Evolutionary conservation across 2,113 vertebrate genomes (phyloP), one percentile per base, ranked within the genome.

Genomic region (Triplophysa dalaica): DNA sequence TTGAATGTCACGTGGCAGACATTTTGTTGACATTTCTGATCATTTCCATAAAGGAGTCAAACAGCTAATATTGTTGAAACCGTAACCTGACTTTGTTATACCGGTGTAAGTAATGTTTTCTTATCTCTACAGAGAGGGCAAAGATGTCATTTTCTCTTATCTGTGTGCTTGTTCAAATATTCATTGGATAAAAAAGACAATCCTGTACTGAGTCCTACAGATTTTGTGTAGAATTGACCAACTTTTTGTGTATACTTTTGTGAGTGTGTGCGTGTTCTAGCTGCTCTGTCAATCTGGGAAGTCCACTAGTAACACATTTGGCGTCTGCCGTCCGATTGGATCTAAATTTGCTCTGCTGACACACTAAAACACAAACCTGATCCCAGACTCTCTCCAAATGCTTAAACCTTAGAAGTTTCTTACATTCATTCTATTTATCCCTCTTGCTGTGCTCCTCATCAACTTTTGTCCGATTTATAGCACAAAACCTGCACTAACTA

Each of bases 201-300:
- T 29, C 29, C 3, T 4, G 4, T 29, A 29, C 29, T 29, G 29
- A 67, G 7, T 14, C 21, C 11, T 12, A 22, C 4, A 61, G 7
- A 82, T 50, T 29, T 62, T 60, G 38, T 56, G 33, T 70, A 48
- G 65, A 69, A n/a, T 60, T 61, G 21, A 4, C 14, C 50, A 67
- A 54, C 21, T 21, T 58, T 60, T 61, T 8, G 10, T 64, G 16
- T 56, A 43, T 52, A 75, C 48, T 70, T 56, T 19, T 43, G 65
- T 69, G 21, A 41, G 58, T 86, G 43, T 66, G 56, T 75, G 50
- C 75, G 74, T 67, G 33, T 60, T 56, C 50, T 73, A 82, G 73
- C 81, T 63, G 69, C 45, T 50, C 60, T 80, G 66, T 77, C 67
- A 62, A 54, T 85, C 29, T 68, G 60, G 45, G 52, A 70, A 61